Evolutionary conservation across 1,140 invertebrate species (phyloP).

Genomic region (Anagrus nilaparvatae): DNA sequence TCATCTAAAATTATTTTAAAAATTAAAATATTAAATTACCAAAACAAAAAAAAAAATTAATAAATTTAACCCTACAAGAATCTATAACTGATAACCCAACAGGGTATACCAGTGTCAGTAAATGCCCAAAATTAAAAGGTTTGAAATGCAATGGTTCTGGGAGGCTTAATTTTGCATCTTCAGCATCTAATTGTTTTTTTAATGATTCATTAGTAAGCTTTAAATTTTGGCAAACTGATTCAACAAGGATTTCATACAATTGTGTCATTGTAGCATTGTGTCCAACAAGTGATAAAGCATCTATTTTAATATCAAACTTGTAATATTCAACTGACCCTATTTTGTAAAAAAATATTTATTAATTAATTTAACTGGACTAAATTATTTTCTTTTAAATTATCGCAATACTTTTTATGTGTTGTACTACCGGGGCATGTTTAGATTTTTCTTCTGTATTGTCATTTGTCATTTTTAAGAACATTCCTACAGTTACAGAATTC

Average conservation of each 20-base stretch:
- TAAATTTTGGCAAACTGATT: conserved; percentile 59
- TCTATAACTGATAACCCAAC: conserved; percentile 49
- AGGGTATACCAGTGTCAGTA: conserved; percentile 63
- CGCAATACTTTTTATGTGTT: conserved; percentile 36
- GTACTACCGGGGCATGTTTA: conserved; percentile 42
- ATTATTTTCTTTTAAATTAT: conserved; percentile 4
- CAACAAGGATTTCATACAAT: conserved; percentile 61
- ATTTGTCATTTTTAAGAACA: conserved; percentile 39
- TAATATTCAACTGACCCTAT: conserved; percentile 37
- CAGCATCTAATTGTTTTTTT: conserved; percentile 43
- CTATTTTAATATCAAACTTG: conserved; percentile 53
- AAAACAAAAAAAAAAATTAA: conserved; percentile 13
- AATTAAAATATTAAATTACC: conserved; percentile 13
- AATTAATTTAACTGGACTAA: conserved; percentile 5
- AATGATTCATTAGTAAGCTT: conserved; percentile 51
- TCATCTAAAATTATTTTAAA: conserved; percentile 42
- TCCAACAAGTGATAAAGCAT: conserved; percentile 60
- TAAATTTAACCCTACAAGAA: conserved; percentile 44
- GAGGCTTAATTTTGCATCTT: conserved; percentile 21
- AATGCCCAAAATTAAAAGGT: conserved; percentile 56
- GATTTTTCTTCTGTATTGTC: conserved; percentile 27
- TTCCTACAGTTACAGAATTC: conserved; percentile 35
- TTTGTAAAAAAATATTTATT: conserved; percentile 25
- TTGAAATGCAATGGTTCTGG: conserved; percentile 37
- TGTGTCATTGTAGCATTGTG: conserved; percentile 49